Evolutionary conservation across 2,113 vertebrate species (phyloP), one percentile per base, ranked within the genome.

Genomic region (Corapipo altera): DNA sequence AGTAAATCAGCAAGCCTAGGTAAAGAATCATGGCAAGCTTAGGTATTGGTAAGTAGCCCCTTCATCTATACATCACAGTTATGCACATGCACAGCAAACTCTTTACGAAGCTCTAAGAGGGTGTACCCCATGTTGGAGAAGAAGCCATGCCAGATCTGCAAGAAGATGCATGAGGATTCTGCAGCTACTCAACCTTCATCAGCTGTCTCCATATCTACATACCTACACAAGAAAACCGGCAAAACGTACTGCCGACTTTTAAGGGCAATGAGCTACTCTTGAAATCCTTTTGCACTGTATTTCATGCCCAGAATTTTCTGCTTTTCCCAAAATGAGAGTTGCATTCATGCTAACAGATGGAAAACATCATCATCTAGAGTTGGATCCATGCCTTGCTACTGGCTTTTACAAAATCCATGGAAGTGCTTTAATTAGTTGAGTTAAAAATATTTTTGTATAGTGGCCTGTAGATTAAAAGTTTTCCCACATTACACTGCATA

Each of bases 311-410:
- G 51, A 73, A 70, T 90, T 80, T 70, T 66, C 54, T 76, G 20
- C 5, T 88, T 64, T 90, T 92, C 90, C 55, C 66, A 70, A 93
- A 93, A 94, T 44, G 33, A 90, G 71, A 88, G n/a, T 21, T 88
- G 37, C 28, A 79, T 57, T 91, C 74, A 44, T 69, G 58, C 22
- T 81, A 93, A 91, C 95, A 96, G 88, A 93, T 94, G 90, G 85
- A 92, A 94, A 79, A 90, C 75, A 94, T 91, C 82, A 88, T 79
- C 62, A 70, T 73, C 67, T 76, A 59, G 54, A 86, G n/a, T 6
- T 96, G 92, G 89, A 95, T 43, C 33, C 12, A 17, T 58, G 88
- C 91, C 88, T 91, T 85, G 85, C 88, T 94, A 97, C 92, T 80
- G 74, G 62, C 58, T 93, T 91, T 88, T 92, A 90, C 54, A 74